Evolutionary conservation across 2,113 vertebrate species (phyloP).

Genomic region (Tretioscincus oriximinensis): DNA sequence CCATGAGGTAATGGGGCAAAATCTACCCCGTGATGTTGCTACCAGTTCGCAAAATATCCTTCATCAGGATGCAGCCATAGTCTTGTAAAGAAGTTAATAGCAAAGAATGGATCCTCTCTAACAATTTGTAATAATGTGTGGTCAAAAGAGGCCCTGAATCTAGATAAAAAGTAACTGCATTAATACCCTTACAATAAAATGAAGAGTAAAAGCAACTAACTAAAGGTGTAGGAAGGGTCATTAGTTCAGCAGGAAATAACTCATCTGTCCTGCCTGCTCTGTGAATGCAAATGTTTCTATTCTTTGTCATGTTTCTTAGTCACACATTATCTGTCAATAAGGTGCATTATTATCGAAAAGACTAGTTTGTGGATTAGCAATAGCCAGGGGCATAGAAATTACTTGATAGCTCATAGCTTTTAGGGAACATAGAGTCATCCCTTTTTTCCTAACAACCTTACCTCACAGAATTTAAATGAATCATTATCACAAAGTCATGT

Average conservation of each 20-base stretch:
- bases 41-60: no score
- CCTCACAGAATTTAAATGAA: constrained; percentile 4
- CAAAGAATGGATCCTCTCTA: no score
- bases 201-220: no score
- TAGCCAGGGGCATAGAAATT: background rate
- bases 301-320: constrained; percentile 1
- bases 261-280: background rate
- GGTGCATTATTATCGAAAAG: constrained; percentile 1
- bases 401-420: background rate
- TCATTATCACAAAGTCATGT: background rate
- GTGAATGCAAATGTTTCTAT: background rate
- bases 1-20: no score
- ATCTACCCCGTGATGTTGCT: no score
- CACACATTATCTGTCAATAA: background rate
- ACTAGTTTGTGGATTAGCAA: background rate
- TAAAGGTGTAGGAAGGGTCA: no score
- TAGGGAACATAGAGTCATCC: background rate
- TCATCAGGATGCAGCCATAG: no score
- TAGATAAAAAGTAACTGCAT: no score
- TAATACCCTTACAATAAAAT: no score
- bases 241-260: constrained; percentile 18
- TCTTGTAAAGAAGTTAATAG: no score
- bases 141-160: no score
- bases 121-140: no score
- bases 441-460: background rate